Evolutionary conservation across 2,888 invertebrate species (phyloP), one percentile per base, ranked within the genome.

Genomic region (Watsonalla cultraria): DNA sequence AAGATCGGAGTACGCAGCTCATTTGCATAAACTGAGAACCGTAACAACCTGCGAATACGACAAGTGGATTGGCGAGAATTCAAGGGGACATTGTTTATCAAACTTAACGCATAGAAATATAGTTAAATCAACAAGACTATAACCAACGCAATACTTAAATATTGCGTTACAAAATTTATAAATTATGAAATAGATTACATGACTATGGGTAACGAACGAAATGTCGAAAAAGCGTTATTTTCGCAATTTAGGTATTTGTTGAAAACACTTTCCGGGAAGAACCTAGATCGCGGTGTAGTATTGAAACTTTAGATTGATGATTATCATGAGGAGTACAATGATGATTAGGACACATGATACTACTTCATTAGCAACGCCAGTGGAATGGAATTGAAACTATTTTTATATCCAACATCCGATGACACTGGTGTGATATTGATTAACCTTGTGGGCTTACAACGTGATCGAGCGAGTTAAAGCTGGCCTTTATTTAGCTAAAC

Each of bases 1-100:
- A 66, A 67, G 65, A 62, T 59, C 60, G 45, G 48, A 61, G 65
- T 59, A 66, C 59, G 9, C 9, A 59, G 55, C 54, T 66, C 57
- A 74, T 79, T 77, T 74, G 68, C 76, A 78, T 78, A 71, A 69
- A 67, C 55, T 58, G 61, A 71, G 68, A 66, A 69, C 61, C 65
- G 65, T 61, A 66, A 67, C 65, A 66, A 70, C 68, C 68, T 72
- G 70, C 64, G 58, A 67, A 58, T 59, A 60, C 62, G 58, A 63
- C 66, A 66, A 71, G 65, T 68, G 64, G 59, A 63, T 68, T 68
- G 69, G 69, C 70, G 55, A 70, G 62, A 57, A 66, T 68, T 71
- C 70, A 72, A 77, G 57, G 56, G 56, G 62, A 45, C 46, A 49
- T 55, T 56, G 56, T n/a, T n/a, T 66, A 51, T 59, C 56, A 57